phyloP scores from a whole-genome alignment of 2,888 invertebrate genomes.

The Melipona beecheii region DNA sequence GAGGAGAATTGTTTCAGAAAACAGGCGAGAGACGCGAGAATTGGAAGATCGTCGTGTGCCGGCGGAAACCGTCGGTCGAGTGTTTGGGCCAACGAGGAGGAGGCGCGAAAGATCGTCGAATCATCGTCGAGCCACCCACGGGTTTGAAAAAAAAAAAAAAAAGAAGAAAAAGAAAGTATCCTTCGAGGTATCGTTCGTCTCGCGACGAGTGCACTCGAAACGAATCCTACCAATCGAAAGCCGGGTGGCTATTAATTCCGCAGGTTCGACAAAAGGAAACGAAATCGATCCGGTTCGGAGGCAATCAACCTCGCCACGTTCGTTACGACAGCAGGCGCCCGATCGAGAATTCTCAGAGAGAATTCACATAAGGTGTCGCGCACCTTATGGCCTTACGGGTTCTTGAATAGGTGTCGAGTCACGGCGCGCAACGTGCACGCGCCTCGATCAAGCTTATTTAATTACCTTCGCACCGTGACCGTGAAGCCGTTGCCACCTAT shows the following conservation, averaged over 20 bases:
- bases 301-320: conserved; percentile 50
- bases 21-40: conserved; percentile 18
- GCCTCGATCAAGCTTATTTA: conserved; percentile 70
- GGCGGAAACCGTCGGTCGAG: conserved; percentile 55
- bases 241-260: conserved; percentile 18
- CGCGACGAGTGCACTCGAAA: conserved; percentile 59
- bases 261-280: conserved; percentile 40
- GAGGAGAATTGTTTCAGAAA: conserved; percentile 41
- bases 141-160: background rate
- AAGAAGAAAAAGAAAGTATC: conserved; percentile 1
- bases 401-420: conserved; percentile 67
- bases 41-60: conserved; percentile 40
- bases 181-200: conserved; percentile 31
- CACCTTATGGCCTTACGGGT: conserved; percentile 50
- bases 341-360: conserved; percentile 17
- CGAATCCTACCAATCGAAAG: conserved; percentile 59
- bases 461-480: conserved; percentile 64
- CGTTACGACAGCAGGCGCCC: conserved; percentile 64
- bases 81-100: conserved; percentile 42
- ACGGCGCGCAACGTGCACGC: conserved; percentile 64
- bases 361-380: conserved; percentile 45
- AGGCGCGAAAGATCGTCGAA: conserved; percentile 55
- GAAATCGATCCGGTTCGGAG: conserved; percentile 62
- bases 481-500: conserved; percentile 47
- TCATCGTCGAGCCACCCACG: conserved; percentile 69